These are phyloP conservation scores for Netelia inedita DNA, from an alignment of 2,888 invertebrate genomes.

Conservation along the genomic window DNA sequence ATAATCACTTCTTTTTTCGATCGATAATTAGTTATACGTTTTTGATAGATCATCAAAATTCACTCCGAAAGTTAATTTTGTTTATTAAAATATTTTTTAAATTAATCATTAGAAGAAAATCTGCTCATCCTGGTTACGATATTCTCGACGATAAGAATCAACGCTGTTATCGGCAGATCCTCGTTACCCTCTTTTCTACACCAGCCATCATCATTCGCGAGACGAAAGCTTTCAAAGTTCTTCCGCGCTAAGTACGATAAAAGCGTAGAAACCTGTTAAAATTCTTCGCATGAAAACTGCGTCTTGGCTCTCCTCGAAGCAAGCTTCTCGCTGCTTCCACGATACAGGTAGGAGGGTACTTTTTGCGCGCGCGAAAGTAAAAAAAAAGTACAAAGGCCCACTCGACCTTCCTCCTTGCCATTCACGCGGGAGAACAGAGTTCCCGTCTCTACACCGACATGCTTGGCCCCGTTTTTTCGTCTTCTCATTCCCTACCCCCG, in stretches of 20 bases:
- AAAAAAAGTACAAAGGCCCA: constrained; percentile 58
- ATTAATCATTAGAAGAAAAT: neutral
- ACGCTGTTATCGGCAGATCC: neutral
- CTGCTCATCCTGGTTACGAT: neutral
- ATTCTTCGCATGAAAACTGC: constrained; percentile 6
- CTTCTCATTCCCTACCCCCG: constrained; percentile 5
- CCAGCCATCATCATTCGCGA: neutral
- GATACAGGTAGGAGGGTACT: neutral
- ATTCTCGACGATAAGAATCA: neutral
- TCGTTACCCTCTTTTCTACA: neutral
- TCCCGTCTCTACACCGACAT: constrained; percentile 23
- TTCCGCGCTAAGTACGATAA: constrained; percentile 4
- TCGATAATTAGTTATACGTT: neutral
- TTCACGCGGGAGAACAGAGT: constrained; percentile 52
- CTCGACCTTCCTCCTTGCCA: constrained; percentile 62
- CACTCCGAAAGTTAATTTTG: neutral
- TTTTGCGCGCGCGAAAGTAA: neutral
- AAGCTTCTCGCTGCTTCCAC: neutral
- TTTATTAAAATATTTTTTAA: neutral
- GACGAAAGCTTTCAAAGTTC: constrained; percentile 15
- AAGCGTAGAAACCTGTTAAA: constrained; percentile 15
- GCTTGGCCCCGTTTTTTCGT: constrained; percentile 59
- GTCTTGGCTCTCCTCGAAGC: neutral
- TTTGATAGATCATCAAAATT: too few species aligned
- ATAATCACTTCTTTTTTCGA: neutral